A percentile compares a stretch with the other conserved stretches of the same genome.
Evolutionary conservation across 2,113 vertebrate genomes (phyloP).

Genomic region (Sinosuthora webbiana): DNA sequence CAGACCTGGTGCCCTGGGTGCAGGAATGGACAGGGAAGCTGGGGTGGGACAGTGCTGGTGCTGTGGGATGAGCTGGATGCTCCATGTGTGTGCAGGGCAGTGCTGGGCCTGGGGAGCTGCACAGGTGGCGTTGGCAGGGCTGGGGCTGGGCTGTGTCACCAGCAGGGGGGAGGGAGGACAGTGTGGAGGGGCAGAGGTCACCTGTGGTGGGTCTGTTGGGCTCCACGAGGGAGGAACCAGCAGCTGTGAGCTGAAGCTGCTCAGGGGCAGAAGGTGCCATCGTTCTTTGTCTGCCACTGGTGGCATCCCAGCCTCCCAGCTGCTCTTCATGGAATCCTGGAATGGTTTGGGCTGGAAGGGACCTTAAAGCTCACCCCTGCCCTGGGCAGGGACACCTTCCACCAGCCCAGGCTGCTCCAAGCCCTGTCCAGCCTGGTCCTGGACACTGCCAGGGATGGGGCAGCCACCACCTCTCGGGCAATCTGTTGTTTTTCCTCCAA

Average conservation of each 20-base stretch:
- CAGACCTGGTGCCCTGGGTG: rapidly evolving
- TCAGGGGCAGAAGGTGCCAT: not conserved
- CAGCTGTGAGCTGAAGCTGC: not conserved
- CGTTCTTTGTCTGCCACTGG: not conserved
- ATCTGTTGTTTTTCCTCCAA: not conserved
- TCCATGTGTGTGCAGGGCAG: rapidly evolving
- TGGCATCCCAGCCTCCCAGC: not conserved
- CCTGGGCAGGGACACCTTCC: not conserved
- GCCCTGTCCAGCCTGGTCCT: rapidly evolving
- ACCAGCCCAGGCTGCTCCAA: not conserved
- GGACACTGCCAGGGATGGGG: not conserved
- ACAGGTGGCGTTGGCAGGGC: not conserved
- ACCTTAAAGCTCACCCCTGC: not conserved
- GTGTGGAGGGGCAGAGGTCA: not conserved
- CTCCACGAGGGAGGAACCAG: no score
- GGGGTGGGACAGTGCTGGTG: rapidly evolving
- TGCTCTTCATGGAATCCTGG: not conserved
- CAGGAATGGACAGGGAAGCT: not conserved
- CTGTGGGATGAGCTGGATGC: not conserved
- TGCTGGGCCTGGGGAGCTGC: not conserved
- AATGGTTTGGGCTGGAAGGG: not conserved
- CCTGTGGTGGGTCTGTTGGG: not conserved
- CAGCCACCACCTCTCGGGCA: not conserved
- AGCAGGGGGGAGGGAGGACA: not conserved
- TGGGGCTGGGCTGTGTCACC: not conserved